A percentile compares a stretch with the other conserved stretches of the same genome.
Evolutionary conservation across 2,888 invertebrate genomes (phyloP).

Genomic region (Parelbella ahira): DNA sequence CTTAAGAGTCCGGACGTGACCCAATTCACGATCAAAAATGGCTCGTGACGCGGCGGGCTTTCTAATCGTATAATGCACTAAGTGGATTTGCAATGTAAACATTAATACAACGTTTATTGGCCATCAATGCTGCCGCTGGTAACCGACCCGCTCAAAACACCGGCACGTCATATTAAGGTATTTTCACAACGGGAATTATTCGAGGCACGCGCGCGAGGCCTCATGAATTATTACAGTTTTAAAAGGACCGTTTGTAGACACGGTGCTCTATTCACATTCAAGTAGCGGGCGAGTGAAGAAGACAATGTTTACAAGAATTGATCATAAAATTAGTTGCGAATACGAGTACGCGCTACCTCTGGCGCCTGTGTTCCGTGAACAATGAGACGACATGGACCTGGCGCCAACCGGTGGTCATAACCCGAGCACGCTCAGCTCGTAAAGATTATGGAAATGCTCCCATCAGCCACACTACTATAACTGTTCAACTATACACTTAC

Average conservation of each 20-base stretch:
- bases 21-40: conserved; percentile 55
- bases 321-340: conserved; percentile 70
- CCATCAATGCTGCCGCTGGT: conserved; percentile 47
- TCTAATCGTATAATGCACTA: conserved; percentile 50
- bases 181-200: conserved; percentile 42
- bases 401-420: conserved; percentile 67
- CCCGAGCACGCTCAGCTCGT: conserved; percentile 53
- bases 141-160: conserved; percentile 31
- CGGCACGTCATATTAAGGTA: conserved; percentile 36
- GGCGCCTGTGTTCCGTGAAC: conserved; percentile 76
- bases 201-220: conserved; percentile 48
- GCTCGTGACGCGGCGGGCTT: conserved; percentile 52
- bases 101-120: conserved; percentile 57
- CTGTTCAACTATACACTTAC: too few species aligned
- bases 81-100: conserved; percentile 40
- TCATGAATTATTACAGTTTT: conserved; percentile 62
- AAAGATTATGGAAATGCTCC: conserved; percentile 38
- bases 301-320: conserved; percentile 53
- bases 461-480: conserved; percentile 5
- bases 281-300: conserved; percentile 51
- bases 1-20: conserved; percentile 49
- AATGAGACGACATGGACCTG: conserved; percentile 71
- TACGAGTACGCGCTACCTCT: conserved; percentile 35
- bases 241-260: conserved; percentile 45
- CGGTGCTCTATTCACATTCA: conserved; percentile 52